Conservation (phyloP, 2,888 invertebrate genomes). For the Silvanus unidentatus region DNA sequence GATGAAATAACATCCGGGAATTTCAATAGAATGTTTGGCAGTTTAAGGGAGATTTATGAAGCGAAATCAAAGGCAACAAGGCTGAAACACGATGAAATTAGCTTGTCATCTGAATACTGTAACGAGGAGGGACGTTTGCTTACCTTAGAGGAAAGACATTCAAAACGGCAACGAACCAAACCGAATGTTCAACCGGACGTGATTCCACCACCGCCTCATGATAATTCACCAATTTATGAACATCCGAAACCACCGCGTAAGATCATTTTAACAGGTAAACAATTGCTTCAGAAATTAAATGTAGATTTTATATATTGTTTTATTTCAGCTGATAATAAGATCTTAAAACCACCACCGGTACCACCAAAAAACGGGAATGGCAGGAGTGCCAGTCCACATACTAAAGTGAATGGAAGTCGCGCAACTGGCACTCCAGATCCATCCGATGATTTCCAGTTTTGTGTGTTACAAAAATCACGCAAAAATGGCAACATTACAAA, state of each 20-base stretch:
- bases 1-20: slow-evolving; percentile 32
- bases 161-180: slow-evolving; percentile 61
- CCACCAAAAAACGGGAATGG: slow-evolving; percentile 62
- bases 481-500: slow-evolving; percentile 23
- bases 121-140: slow-evolving; percentile 61
- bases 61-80: slow-evolving; percentile 52
- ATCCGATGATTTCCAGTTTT: slow-evolving; percentile 19
- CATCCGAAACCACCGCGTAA: slow-evolving; percentile 55
- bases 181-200: slow-evolving; percentile 47
- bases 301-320: not conserved
- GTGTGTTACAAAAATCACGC: slow-evolving; percentile 26
- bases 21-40: slow-evolving; percentile 55
- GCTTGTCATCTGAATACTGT: slow-evolving; percentile 35
- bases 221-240: slow-evolving; percentile 52
- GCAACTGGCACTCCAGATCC: slow-evolving; percentile 25
- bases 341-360: slow-evolving; percentile 39
- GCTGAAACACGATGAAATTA: slow-evolving; percentile 40
- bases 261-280: slow-evolving; percentile 38
- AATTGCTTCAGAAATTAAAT: slow-evolving; percentile 1
- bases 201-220: slow-evolving; percentile 58
- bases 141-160: slow-evolving; percentile 68
- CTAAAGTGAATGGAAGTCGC: slow-evolving; percentile 1
- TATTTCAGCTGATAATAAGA: slow-evolving; percentile 30
- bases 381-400: slow-evolving; percentile 53
- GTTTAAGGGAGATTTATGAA: slow-evolving; percentile 70